phyloP scores from a whole-genome alignment of 2,888 invertebrate species.

The Rhopalosiphum nymphaeae region DNA sequence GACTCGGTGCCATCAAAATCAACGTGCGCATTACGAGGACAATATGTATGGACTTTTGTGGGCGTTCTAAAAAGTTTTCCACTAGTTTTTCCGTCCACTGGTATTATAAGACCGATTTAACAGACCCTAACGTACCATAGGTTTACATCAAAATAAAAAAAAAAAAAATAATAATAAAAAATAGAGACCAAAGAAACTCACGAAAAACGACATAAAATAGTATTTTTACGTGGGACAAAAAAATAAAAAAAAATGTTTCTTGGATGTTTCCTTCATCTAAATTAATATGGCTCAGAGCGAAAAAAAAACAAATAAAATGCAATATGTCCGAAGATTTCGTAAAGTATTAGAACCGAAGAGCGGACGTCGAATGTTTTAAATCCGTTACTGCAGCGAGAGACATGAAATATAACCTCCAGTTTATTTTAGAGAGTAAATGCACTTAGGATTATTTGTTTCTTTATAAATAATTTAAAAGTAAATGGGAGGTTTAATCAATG shows the following conservation, averaged over 20 bases:
- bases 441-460: constrained; percentile 47
- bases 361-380: constrained; percentile 12
- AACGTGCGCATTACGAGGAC: background rate
- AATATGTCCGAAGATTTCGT: constrained; percentile 26
- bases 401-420: constrained; percentile 40
- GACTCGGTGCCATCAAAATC: background rate
- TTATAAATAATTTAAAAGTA: constrained; percentile 54
- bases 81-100: background rate
- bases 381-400: constrained; percentile 11
- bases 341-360: constrained; percentile 1
- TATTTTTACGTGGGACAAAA: background rate
- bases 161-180: background rate
- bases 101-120: background rate
- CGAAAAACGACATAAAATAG: background rate
- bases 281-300: background rate
- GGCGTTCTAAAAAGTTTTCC: background rate
- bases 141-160: background rate
- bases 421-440: constrained; percentile 14
- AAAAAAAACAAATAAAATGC: constrained; percentile 1
- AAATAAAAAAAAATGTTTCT: background rate
- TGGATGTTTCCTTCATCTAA: background rate
- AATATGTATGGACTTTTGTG: background rate
- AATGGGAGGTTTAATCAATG: constrained; percentile 9
- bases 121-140: constrained; percentile 2
- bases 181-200: background rate